phyloP scores from a whole-genome alignment of 2,113 vertebrate species.

The Hemicordylus capensis region DNA sequence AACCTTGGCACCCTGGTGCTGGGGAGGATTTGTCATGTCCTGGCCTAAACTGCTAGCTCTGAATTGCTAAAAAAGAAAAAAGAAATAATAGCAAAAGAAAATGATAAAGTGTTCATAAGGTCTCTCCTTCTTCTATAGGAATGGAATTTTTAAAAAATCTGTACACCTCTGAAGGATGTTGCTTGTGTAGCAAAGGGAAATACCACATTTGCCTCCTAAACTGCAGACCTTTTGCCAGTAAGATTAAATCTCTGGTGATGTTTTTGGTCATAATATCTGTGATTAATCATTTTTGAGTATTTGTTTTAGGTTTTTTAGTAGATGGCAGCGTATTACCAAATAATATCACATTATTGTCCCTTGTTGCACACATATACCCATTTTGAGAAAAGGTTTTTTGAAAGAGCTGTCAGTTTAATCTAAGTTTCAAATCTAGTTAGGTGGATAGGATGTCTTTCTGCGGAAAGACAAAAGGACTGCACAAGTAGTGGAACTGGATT shows the following conservation, averaged over 20 bases:
- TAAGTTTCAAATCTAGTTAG: neutral
- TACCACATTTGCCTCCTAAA: slow-evolving; percentile 23
- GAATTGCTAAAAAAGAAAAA: neutral
- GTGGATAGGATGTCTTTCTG: too few relatives aligned
- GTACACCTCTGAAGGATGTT: neutral
- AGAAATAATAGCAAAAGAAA: neutral
- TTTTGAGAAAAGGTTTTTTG: too few relatives aligned
- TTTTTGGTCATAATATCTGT: slow-evolving; percentile 18
- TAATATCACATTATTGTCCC: too few relatives aligned
- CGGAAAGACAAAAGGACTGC: neutral
- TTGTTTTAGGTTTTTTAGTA: too few relatives aligned
- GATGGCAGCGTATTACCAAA: too few relatives aligned
- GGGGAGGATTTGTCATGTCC: too few relatives aligned
- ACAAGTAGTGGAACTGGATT: neutral
- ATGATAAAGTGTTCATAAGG: neutral
- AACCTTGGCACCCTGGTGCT: too few relatives aligned
- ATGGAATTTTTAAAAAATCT: too few relatives aligned
- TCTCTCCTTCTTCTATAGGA: neutral
- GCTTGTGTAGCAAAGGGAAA: slow-evolving; percentile 28
- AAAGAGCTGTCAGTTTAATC: too few relatives aligned
- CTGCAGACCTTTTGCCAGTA: slow-evolving; percentile 27
- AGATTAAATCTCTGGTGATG: slow-evolving; percentile 25
- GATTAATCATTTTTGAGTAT: too few relatives aligned
- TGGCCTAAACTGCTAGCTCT: neutral
- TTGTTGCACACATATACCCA: too few relatives aligned